Percentiles rank a stretch among this genome's conserved stretches.
phyloP scores from a whole-genome alignment of 2,888 invertebrate genomes.

The Eumacrocentrus americanus region DNA sequence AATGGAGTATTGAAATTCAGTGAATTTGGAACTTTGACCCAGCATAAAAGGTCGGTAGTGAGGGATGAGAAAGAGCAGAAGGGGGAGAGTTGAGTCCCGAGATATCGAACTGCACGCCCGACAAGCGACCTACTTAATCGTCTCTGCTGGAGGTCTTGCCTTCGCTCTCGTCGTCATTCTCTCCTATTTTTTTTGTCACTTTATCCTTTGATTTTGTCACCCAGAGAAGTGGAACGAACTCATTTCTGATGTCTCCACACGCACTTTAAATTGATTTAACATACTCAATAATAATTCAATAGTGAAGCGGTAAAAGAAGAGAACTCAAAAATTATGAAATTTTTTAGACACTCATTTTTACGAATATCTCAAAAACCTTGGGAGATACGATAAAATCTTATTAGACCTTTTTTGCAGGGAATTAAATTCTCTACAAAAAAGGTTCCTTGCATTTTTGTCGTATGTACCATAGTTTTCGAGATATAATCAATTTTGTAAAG shows the following conservation, averaged over 20 bases:
- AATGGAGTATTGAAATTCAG: constrained; percentile 20
- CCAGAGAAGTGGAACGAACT: constrained; percentile 9
- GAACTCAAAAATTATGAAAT: too few relatives aligned
- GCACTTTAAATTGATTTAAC: constrained; percentile 1
- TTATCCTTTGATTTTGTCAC: constrained; percentile 23
- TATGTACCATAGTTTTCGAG: too few relatives aligned
- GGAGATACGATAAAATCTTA: too few relatives aligned
- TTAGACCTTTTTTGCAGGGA: too few relatives aligned
- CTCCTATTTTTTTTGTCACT: constrained; percentile 19
- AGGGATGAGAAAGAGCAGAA: neutral
- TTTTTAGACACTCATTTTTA: too few relatives aligned
- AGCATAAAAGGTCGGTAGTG: constrained; percentile 11
- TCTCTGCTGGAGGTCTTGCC: constrained; percentile 16
- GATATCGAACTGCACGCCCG: constrained; percentile 30
- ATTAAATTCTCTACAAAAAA: too few relatives aligned
- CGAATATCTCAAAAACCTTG: too few relatives aligned
- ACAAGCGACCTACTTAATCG: constrained; percentile 39
- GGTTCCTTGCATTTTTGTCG: too few relatives aligned
- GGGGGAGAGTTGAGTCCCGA: constrained; percentile 15
- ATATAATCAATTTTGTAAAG: too few relatives aligned
- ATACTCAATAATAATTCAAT: too few relatives aligned
- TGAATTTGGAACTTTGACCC: constrained; percentile 25
- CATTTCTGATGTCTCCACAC: neutral
- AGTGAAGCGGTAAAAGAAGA: too few relatives aligned
- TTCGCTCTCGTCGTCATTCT: constrained; percentile 11